Conservation (phyloP, 2,113 vertebrate species). For the Microcebus lehilahytsara region DNA sequence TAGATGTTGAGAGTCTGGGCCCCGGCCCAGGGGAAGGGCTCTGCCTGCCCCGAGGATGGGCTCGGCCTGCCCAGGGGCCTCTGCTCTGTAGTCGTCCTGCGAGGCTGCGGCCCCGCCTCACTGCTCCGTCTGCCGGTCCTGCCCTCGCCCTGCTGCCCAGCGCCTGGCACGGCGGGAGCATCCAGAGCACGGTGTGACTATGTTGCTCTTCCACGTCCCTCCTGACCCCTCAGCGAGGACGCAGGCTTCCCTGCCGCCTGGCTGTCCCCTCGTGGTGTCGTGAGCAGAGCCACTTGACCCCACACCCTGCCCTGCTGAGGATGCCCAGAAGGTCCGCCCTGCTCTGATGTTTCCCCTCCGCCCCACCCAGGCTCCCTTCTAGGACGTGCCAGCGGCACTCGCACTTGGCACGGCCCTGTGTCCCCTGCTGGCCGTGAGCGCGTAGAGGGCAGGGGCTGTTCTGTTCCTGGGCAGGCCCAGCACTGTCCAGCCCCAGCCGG, state of each 20-base stretch:
- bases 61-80: accelerated
- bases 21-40: too few relatives aligned
- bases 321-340: neutral
- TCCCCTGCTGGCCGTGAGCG: neutral
- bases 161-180: neutral
- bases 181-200: neutral
- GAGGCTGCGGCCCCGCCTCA: neutral
- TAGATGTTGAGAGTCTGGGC: neutral
- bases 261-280: neutral
- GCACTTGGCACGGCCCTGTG: too few relatives aligned
- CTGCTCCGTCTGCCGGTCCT: neutral
- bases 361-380: neutral
- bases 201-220: neutral
- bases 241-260: neutral
- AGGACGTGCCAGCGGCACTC: neutral
- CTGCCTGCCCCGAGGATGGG: too few relatives aligned
- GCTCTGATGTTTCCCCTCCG: neutral
- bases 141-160: neutral
- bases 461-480: neutral
- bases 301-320: too few relatives aligned
- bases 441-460: neutral
- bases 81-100: neutral
- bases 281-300: neutral
- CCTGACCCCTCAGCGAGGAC: neutral
- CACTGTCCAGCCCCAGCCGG: accelerated